Base-by-base conservation (phyloP, 2,888 invertebrate species). In the Lasioglossum zephyrum region DNA sequence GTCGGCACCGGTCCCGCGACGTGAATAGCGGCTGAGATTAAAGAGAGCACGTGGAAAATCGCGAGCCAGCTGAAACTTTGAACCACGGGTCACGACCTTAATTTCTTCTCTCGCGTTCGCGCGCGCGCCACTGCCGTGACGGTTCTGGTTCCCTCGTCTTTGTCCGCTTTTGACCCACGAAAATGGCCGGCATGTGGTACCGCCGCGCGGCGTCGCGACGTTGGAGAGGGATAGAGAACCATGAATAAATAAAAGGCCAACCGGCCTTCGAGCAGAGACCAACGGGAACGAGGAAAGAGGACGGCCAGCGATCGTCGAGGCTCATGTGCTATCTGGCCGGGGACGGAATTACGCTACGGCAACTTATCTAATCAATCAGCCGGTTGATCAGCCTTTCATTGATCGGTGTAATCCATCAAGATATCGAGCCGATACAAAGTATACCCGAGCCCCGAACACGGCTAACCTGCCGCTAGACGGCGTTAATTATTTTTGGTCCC, bases 281-380 rank as follows among this genome's bases (percentile, higher is more conserved):
- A 6, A 6, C 49, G 49, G 53, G 22, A 2, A 22, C 53, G 53
- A 8, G 53, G 66, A 36, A 36, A 66, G 66, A 66, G 66, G 8
- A 26, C n/a, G 13, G 13, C 26, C n/a, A n/a, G n/a, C 57, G 57
- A 26, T 60, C n/a, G 60, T 36, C 18, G 60, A 53, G 41, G 36
- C 73, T 73, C 57, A 22, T 31, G 73, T n/a, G 60, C 26, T 49
- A 70, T 41, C 39, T 49, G 39, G 41, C 49, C 49, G 49, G 6
- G 72, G 81, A 78, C 78, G 77, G 74, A 41, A 80, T 82, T 80
- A 69, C 78, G 47, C 74, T 66, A 49, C 73, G 74, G 81, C 89
- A 92, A 89, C 88, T 93, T 88, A 90, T 89, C 90, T 88, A 88
- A 93, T 92, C 92, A 90, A 92, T 92, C 91, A 90, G 87, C 81